phyloP scores from a whole-genome alignment of 2,888 invertebrate species.

The Diploptera punctata region DNA sequence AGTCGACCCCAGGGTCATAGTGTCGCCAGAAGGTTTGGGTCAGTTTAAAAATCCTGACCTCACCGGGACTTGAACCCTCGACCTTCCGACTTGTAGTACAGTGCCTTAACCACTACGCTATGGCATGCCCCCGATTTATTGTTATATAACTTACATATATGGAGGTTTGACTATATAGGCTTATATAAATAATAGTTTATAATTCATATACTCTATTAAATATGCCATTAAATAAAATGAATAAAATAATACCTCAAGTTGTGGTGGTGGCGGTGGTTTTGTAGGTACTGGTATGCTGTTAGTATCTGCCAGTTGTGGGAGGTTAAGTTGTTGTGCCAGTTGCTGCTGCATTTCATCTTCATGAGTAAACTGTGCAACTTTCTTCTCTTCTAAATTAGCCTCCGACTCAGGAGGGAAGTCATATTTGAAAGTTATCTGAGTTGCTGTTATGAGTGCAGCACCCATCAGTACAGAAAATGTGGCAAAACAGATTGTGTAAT shows the following conservation, averaged over 20 bases:
- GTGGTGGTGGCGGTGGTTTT: conserved; percentile 21
- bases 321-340: conserved; percentile 80
- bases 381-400: conserved; percentile 49
- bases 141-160: too few species aligned
- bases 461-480: conserved; percentile 97
- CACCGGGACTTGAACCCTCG: too few species aligned
- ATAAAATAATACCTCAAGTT: conserved; percentile 1
- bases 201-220: too few species aligned
- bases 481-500: conserved; percentile 98
- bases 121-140: too few species aligned
- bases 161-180: too few species aligned
- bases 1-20: too few species aligned
- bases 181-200: too few species aligned
- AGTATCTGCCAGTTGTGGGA: conserved; percentile 77
- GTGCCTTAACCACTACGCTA: too few species aligned
- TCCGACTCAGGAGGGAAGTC: conserved; percentile 30
- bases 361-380: conserved; percentile 58
- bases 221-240: too few species aligned
- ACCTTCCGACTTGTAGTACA: too few species aligned
- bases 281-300: conserved; percentile 52
- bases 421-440: conserved; percentile 73
- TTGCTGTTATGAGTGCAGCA: conserved; percentile 89
- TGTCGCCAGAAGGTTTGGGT: too few species aligned
- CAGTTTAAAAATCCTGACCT: too few species aligned
- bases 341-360: conserved; percentile 86